Percentiles rank a stretch among this genome's conserved stretches.
phyloP scores from a whole-genome alignment of 2,113 vertebrate genomes.

The Halcyon senegalensis region DNA sequence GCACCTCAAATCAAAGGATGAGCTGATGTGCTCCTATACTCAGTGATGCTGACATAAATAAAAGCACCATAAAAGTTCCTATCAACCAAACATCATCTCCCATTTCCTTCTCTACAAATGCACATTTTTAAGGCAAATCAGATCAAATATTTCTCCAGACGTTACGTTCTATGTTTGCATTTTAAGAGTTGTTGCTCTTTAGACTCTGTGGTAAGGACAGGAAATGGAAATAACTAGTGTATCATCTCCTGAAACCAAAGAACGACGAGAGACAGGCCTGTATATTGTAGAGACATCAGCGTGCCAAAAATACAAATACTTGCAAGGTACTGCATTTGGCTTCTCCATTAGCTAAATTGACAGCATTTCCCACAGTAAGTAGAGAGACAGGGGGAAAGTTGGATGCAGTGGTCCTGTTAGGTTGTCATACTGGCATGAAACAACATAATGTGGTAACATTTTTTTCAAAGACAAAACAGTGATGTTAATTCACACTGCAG shows the following conservation, averaged over 20 bases:
- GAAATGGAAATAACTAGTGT: background rate
- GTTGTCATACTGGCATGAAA: background rate
- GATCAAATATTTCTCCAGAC: background rate
- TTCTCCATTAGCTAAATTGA: slow-evolving; percentile 18
- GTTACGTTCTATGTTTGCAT: background rate
- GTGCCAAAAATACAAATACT: slow-evolving; percentile 15
- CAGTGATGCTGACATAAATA: background rate
- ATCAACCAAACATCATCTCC: background rate
- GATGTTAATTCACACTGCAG: slow-evolving; percentile 27
- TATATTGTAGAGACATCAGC: background rate
- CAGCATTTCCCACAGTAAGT: background rate
- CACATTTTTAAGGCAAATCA: background rate
- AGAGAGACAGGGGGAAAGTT: background rate
- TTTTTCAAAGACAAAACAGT: background rate
- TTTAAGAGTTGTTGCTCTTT: background rate
- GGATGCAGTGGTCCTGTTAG: slow-evolving; percentile 4
- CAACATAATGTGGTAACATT: background rate
- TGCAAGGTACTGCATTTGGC: slow-evolving; percentile 1
- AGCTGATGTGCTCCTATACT: background rate
- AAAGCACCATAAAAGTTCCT: background rate
- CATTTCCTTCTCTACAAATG: background rate
- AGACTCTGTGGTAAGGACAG: background rate
- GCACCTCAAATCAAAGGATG: background rate
- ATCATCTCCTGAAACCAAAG: background rate
- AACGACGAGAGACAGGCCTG: background rate